Base-by-base conservation (phyloP, 2,797 vertebrate species). In the Varecia variegata region DNA sequence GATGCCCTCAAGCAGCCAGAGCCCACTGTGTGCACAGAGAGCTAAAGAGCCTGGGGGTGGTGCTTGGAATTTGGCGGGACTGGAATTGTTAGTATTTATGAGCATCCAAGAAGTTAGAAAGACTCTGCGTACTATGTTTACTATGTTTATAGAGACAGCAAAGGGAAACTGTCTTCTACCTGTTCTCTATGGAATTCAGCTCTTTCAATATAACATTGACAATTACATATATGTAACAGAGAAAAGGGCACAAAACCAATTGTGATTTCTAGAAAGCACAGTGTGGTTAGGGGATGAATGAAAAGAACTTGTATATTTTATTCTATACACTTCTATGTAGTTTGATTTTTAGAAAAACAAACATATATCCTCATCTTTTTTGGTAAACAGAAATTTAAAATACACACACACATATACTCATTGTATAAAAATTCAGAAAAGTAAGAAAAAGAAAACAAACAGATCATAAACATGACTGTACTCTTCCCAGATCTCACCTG, bases 371-470 rank as follows among this genome's bases (percentile, higher is more conserved):
- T 89, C 43, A 21, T 76, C 50, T 52, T 88, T 94, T 76, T 56
- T 71, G 88, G 15, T 86, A 94, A 94, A 76, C 8, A 90, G 62
- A 94, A 83, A 83, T 30, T 82, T 82, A 77, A 84, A 73, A 79
- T 52, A 71, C 52, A 88, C 9, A 96, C 18, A 82, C 17, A 74
- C 3, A 79, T 30, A 67, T 52, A 83, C 27, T 47, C 23, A 58
- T 45, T 58, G 38, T 18, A 87, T 73, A 84, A 84, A 90, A 96
- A 79, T 77, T 86, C 30, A 90, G 91, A 80, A 89, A 94, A 90
- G 15, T 67, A 90, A 85, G 54, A 71, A 71, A 95, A 92, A 96
- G n/a, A 93, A 92, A 96, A 92, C 47, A 92, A 90, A 0, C 14
- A 60, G 20, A 95, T 2, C 50, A 21, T 81, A 87, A 68, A 74